These are phyloP conservation scores for Eupelmus urozonus DNA, from an alignment of 2,888 invertebrate genomes.

Conservation along the genomic window DNA sequence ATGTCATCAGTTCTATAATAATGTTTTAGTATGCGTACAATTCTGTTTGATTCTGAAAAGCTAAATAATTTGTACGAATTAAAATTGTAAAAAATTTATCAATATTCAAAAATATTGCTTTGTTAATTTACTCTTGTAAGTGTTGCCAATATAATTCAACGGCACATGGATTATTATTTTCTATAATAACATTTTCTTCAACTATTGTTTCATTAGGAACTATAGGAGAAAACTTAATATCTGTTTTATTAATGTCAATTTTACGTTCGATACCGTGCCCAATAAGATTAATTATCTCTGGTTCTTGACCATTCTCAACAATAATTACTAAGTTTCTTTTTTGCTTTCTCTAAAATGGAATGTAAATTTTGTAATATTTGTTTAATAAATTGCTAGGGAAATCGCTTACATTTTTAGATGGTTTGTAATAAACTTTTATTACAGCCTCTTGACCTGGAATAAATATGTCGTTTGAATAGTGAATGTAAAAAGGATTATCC, in stretches of 20 bases:
- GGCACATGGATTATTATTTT: constrained; percentile 83
- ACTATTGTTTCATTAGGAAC: constrained; percentile 68
- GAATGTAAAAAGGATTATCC: constrained; percentile 65
- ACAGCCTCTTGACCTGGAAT: constrained; percentile 79
- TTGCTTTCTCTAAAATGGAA: constrained; percentile 38
- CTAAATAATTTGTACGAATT: no score
- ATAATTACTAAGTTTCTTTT: constrained; percentile 26
- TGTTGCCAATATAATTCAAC: constrained; percentile 85
- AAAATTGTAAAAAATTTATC: no score
- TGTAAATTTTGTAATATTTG: constrained; percentile 4
- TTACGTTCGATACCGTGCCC: constrained; percentile 40
- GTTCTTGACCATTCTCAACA: constrained; percentile 27
- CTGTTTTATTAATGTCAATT: constrained; percentile 33
- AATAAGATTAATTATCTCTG: constrained; percentile 17
- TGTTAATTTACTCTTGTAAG: constrained; percentile 83
- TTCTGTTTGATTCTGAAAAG: constrained; percentile 41
- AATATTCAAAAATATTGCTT: no score
- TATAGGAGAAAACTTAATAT: constrained; percentile 20
- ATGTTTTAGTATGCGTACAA: constrained; percentile 61
- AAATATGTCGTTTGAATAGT: constrained; percentile 74
- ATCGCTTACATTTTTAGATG: constrained; percentile 75
- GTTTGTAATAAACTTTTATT: constrained; percentile 81
- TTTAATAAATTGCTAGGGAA: background rate
- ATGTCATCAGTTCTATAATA: constrained; percentile 75
- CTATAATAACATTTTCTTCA: constrained; percentile 81